phyloP scores from a whole-genome alignment of 2,113 vertebrate species.

The Mandrillus leucophaeus region DNA sequence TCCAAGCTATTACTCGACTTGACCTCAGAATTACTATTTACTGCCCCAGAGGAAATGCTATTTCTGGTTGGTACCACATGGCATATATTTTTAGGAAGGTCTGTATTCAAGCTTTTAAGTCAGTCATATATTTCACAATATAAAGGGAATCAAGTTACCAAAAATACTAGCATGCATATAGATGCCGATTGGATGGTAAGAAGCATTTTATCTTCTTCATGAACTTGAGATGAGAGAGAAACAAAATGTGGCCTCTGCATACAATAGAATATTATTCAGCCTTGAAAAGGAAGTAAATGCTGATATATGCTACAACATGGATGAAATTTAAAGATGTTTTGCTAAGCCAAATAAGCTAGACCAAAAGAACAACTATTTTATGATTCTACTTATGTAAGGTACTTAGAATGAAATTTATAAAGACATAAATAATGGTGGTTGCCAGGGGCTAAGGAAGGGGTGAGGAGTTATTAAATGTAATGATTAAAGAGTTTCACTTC shows the following conservation, averaged over 20 bases:
- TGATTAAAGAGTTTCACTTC: background rate
- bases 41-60: background rate
- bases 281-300: background rate
- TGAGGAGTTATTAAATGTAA: background rate
- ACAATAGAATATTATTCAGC: background rate
- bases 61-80: background rate
- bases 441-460: fast-evolving
- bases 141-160: background rate
- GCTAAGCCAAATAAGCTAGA: background rate
- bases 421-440: background rate
- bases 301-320: background rate
- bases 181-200: background rate
- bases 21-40: background rate
- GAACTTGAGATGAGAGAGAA: background rate
- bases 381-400: background rate
- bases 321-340: background rate
- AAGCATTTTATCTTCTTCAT: background rate
- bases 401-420: background rate
- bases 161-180: background rate
- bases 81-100: background rate
- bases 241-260: background rate
- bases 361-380: background rate
- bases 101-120: background rate
- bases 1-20: background rate
- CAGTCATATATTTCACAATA: background rate